Conservation (phyloP, 2,888 invertebrate genomes). For the Andrena bucephala region DNA sequence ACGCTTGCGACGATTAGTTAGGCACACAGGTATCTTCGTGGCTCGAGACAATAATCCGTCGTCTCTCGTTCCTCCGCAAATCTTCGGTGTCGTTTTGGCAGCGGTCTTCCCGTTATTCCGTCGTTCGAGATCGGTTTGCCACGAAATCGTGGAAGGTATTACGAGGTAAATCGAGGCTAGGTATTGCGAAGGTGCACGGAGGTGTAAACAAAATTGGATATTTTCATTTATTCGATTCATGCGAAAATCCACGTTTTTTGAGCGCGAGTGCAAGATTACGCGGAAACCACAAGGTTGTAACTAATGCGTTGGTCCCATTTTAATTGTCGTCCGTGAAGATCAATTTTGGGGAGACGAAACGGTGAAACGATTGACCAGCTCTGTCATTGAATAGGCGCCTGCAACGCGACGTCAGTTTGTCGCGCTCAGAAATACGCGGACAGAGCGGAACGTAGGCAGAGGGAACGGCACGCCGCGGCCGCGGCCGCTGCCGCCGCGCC, state of each 20-base stretch:
- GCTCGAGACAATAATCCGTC: constrained; percentile 74
- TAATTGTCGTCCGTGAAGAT: constrained; percentile 23
- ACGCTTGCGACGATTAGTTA: constrained; percentile 12
- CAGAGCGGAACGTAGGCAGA: constrained; percentile 23
- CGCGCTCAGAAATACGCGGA: constrained; percentile 16
- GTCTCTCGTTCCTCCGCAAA: constrained; percentile 18
- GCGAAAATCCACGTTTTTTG: no score
- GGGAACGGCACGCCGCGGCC: constrained; percentile 37
- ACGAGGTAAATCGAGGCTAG: no score
- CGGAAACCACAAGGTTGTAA: background rate
- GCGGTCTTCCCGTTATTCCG: background rate
- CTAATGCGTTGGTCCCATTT: background rate
- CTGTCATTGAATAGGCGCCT: constrained; percentile 27
- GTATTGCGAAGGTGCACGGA: no score
- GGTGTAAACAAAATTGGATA: no score
- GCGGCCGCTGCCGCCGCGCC: background rate
- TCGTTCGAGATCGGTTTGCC: no score
- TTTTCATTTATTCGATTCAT: background rate
- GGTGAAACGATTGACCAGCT: constrained; percentile 44
- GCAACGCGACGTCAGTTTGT: constrained; percentile 38
- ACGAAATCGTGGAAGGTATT: no score
- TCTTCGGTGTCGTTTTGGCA: background rate
- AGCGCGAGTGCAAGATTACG: no score
- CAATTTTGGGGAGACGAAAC: constrained; percentile 37
- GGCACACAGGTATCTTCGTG: constrained; percentile 43